Percentiles rank a stretch among this genome's conserved stretches.
phyloP scores from a whole-genome alignment of 23 tunicate species.

The Trididemnum nubilum region DNA sequence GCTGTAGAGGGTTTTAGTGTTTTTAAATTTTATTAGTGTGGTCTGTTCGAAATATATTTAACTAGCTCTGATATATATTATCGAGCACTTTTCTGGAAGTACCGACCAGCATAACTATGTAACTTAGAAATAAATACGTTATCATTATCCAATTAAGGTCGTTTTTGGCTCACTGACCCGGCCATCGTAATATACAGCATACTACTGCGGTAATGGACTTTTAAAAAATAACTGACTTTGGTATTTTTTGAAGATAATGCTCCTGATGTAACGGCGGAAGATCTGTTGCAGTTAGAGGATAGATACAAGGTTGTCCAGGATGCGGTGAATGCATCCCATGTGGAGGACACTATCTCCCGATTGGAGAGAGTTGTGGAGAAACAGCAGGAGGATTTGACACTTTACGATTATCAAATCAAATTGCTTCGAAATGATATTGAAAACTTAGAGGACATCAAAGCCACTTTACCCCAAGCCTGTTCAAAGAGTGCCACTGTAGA shows the following conservation, averaged over 20 bases:
- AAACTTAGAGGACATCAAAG: constrained; percentile 65
- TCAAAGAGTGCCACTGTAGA: constrained; percentile 42
- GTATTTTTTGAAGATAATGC: constrained; percentile 44
- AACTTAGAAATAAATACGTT: no score
- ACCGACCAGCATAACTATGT: no score
- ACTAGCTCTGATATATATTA: no score
- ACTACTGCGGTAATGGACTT: no score
- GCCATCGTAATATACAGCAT: no score
- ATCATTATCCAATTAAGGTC: no score
- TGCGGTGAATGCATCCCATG: constrained; percentile 46
- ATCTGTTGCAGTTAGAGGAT: constrained; percentile 44
- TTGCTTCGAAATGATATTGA: constrained; percentile 40
- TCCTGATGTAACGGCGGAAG: constrained; percentile 43
- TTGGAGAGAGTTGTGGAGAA: constrained; percentile 28
- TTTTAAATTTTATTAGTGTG: no score
- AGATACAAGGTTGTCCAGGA: constrained; percentile 14
- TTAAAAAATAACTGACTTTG: no score
- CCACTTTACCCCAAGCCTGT: constrained; percentile 59
- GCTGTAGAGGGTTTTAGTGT: no score
- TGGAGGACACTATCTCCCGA: constrained; percentile 26
- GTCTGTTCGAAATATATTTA: no score
- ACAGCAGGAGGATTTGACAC: constrained; percentile 31
- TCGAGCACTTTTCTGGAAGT: no score
- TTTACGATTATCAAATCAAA: constrained; percentile 57
- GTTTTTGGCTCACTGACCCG: no score